Base-by-base conservation (phyloP, 2,113 vertebrate genomes). In the Oenanthe oenanthe region DNA sequence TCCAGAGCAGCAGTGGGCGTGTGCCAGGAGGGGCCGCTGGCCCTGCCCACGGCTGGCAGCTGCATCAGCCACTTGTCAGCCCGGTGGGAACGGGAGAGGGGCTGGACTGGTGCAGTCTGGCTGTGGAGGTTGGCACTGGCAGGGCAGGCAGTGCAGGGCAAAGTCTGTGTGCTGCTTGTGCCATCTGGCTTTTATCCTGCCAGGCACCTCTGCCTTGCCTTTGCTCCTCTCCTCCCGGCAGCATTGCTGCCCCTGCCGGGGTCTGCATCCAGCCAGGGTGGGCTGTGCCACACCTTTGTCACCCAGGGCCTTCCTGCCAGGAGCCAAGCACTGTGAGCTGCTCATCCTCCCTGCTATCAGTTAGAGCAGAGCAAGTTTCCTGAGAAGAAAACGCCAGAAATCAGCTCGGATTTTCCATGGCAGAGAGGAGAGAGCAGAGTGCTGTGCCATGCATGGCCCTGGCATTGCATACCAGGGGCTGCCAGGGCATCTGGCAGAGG, bases 101-200 rank as follows among this genome's bases (percentile, higher is more conserved):
- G 32, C 48, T 18, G 43, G 57, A 8, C 0, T 2, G 61, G 1
- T 2, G 1, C 3, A 3, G 20, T 12, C 14, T 2, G 2, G 26
- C 43, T 76, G 43, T 1, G 3, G 58, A 32, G 40, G 16, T 5
- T 61, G 63, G 36, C 58, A 12, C 67, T 25, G 63, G 17, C 47
- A 34, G 60, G 76, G 68, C 58, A 61, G 60, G 45, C 0, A 0
- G 31, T 29, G 34, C 45, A 76, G 48, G 18, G 32, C 73, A 71
- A 79, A 91, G 29, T 22, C 1, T 9, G 28, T 57, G 80, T 1
- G 2, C 84, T 68, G 90, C 47, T 89, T 81, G 43, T 85, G 78
- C 61, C 6, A 1, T 43, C 82, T 63, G 4, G 3, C 10, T 77
- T 50, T 72, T 29, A 79, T 43, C 51, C 28, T 87, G 80, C 60